phyloP scores from a whole-genome alignment of 2,113 vertebrate genomes.

The Lampris megalopsis region DNA sequence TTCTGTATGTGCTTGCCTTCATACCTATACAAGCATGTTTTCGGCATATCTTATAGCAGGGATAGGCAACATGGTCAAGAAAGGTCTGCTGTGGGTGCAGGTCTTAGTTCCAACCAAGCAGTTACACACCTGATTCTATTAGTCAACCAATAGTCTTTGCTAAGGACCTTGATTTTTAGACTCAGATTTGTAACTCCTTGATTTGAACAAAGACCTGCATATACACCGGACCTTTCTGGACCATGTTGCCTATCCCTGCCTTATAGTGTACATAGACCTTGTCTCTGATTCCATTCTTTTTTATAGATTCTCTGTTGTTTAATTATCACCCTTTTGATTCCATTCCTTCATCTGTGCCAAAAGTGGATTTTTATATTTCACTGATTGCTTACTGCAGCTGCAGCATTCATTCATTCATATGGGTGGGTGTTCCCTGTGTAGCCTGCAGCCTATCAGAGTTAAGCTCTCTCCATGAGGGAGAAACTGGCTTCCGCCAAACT shows the following conservation, averaged over 20 bases:
- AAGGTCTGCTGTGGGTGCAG: no score
- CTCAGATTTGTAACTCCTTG: no score
- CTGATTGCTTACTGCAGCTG: not conserved
- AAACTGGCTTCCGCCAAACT: slow-evolving; percentile 86
- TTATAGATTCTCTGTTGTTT: not conserved
- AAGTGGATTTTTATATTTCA: not conserved
- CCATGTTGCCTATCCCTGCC: no score
- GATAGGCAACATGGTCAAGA: no score
- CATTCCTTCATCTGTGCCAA: not conserved
- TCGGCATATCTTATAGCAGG: not conserved
- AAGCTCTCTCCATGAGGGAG: slow-evolving; percentile 93
- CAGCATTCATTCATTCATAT: slow-evolving; percentile 3
- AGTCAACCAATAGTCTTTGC: no score
- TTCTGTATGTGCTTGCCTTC: slow-evolving; percentile 32
- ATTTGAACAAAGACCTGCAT: no score
- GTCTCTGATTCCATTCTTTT: not conserved
- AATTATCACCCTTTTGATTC: not conserved
- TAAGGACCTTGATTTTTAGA: no score
- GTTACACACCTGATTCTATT: no score
- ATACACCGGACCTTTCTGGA: no score
- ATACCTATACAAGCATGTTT: slow-evolving; percentile 11
- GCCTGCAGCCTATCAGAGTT: slow-evolving; percentile 94
- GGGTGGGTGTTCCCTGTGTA: slow-evolving; percentile 51
- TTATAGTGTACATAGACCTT: not conserved
- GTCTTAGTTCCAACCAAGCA: no score